Conservation (phyloP, 2,113 vertebrate genomes). For the Trinectes maculatus region DNA sequence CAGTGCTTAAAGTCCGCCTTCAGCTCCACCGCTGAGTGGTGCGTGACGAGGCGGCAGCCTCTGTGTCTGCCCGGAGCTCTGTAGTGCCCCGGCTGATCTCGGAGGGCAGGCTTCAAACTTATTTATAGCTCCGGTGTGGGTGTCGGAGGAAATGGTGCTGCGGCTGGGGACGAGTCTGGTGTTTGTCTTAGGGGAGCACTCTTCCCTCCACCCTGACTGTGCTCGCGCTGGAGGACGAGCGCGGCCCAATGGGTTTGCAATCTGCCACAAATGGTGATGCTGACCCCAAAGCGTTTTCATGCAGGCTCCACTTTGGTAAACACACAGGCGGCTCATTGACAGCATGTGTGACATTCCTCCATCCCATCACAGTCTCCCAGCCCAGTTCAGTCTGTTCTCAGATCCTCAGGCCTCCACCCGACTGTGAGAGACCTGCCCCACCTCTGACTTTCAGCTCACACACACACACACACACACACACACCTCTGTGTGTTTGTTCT, state of each 20-base stretch:
- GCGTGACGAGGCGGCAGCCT: constrained; percentile 44
- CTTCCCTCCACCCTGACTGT: constrained; percentile 54
- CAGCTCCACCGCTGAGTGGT: constrained; percentile 32
- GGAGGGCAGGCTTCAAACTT: constrained; percentile 55
- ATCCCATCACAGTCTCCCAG: constrained; percentile 63
- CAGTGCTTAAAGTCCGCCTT: constrained; percentile 28
- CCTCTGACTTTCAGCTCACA: constrained; percentile 11
- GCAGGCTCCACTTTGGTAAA: constrained; percentile 69
- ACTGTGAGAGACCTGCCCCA: constrained; percentile 34
- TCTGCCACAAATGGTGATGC: constrained; percentile 57
- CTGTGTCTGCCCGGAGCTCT: constrained; percentile 54
- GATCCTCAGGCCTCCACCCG: constrained; percentile 40
- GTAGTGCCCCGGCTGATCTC: constrained; percentile 56
- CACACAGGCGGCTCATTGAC: constrained; percentile 73
- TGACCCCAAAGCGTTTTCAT: constrained; percentile 64
- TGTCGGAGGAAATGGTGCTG: constrained; percentile 71
- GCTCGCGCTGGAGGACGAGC: constrained; percentile 36
- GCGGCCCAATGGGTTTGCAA: constrained; percentile 38
- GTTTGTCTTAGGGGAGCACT: constrained; percentile 48
- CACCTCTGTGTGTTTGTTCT: constrained; percentile 42
- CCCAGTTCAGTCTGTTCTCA: constrained; percentile 44
- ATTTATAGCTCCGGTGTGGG: constrained; percentile 72
- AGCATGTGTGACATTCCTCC: constrained; percentile 80
- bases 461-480: background rate
- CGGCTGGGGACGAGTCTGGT: constrained; percentile 45